Percentiles rank a stretch among this genome's conserved stretches.
Conservation (phyloP, 1,140 invertebrate species). For the Drosophila santomea region DNA sequence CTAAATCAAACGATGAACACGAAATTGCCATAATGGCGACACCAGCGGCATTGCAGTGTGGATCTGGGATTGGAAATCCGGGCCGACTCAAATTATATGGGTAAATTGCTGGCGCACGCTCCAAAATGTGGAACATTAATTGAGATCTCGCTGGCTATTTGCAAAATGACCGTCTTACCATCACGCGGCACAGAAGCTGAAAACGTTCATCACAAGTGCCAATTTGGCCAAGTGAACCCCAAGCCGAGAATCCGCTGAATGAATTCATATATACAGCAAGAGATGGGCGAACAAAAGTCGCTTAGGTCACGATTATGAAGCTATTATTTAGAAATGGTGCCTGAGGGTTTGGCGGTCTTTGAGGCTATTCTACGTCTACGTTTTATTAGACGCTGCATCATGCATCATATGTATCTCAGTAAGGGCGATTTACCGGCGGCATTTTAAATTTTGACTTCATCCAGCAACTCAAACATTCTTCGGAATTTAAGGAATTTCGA, state of each 20-base stretch:
- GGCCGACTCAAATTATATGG: conserved; percentile 56
- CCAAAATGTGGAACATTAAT: conserved; percentile 52
- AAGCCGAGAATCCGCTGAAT: conserved; percentile 10
- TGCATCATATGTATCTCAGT: no score
- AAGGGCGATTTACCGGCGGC: conserved; percentile 25
- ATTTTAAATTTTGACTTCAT: neutral
- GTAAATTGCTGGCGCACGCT: conserved; percentile 44
- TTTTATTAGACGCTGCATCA: conserved; percentile 4
- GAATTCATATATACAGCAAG: conserved; percentile 25
- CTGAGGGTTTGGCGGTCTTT: neutral
- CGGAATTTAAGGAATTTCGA: no score
- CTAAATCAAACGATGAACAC: conserved; percentile 76
- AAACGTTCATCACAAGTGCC: conserved; percentile 65
- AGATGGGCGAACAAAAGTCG: conserved; percentile 53
- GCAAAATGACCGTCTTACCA: conserved; percentile 29
- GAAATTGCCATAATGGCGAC: conserved; percentile 79
- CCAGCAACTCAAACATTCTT: no score
- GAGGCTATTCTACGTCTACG: conserved; percentile 1
- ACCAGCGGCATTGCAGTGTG: conserved; percentile 13
- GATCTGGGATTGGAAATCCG: conserved; percentile 13
- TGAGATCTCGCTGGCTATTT: conserved; percentile 59
- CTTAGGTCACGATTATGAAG: conserved; percentile 51
- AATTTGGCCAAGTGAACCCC: conserved; percentile 48
- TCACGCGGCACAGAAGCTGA: conserved; percentile 54
- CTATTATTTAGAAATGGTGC: neutral